Percentiles rank a stretch among this genome's conserved stretches.
phyloP scores from a whole-genome alignment of 2,113 vertebrate species.

The Dicentrarchus labrax region DNA sequence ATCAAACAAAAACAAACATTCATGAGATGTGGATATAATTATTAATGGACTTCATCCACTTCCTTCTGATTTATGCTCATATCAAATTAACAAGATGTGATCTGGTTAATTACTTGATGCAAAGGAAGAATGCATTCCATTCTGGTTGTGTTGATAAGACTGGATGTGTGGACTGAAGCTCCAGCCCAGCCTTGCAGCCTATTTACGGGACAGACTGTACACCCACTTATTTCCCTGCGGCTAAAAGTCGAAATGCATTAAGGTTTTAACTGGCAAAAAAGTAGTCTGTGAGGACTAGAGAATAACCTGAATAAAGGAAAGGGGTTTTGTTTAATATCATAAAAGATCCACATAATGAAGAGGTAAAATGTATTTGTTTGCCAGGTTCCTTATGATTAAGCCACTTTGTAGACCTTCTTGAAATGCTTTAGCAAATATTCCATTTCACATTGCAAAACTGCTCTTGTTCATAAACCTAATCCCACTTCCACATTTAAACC shows the following conservation, averaged over 20 bases:
- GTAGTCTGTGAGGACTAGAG: neutral
- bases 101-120: neutral
- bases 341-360: constrained; percentile 5
- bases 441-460: constrained; percentile 1
- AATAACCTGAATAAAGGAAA: neutral
- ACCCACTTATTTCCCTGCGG: neutral
- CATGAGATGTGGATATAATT: neutral
- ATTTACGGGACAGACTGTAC: neutral
- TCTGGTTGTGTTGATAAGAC: constrained; percentile 26
- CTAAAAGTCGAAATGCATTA: constrained; percentile 12
- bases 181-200: constrained; percentile 31
- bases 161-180: neutral
- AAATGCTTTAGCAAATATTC: constrained; percentile 2
- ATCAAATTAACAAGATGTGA: constrained; percentile 18
- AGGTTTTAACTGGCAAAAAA: neutral
- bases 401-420: neutral
- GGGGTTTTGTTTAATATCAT: neutral
- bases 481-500: constrained; percentile 45
- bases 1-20: constrained; percentile 10
- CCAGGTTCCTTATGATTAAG: constrained; percentile 6
- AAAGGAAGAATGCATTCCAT: constrained; percentile 43
- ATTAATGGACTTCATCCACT: neutral
- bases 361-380: constrained; percentile 20
- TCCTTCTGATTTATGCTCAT: neutral
- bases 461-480: constrained; percentile 27